Percentiles rank a stretch among this genome's conserved stretches.
These are phyloP conservation scores for Gymnoscopelus microlampas DNA, from an alignment of 2,797 vertebrate genomes.

Conservation along the genomic window DNA sequence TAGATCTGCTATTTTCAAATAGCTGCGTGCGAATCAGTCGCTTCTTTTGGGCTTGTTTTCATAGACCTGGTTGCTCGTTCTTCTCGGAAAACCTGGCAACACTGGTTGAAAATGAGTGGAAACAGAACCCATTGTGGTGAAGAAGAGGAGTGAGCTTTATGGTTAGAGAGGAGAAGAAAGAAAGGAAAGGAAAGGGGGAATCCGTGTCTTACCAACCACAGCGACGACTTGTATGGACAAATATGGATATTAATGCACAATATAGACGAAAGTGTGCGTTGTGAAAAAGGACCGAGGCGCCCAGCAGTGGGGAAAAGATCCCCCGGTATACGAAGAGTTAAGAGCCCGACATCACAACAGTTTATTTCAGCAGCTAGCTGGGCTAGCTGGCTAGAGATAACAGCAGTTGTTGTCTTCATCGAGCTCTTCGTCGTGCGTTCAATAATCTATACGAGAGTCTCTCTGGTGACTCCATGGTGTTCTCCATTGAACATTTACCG, in stretches of 20 bases:
- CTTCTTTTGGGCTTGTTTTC: too few species aligned
- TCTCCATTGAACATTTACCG: neutral
- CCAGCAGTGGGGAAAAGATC: constrained; percentile 41
- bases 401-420: constrained; percentile 65
- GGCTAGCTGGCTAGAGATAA: constrained; percentile 75
- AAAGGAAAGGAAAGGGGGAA: constrained; percentile 24
- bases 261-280: constrained; percentile 25
- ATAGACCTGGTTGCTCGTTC: too few species aligned
- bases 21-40: too few species aligned
- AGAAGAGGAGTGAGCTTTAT: constrained; percentile 66
- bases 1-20: too few species aligned
- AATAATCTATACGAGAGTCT: constrained; percentile 17
- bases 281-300: constrained; percentile 55
- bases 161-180: constrained; percentile 33
- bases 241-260: constrained; percentile 44
- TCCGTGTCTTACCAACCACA: neutral
- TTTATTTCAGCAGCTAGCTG: constrained; percentile 80
- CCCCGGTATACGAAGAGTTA: constrained; percentile 73
- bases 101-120: constrained; percentile 73
- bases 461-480: too few species aligned
- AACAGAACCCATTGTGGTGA: constrained; percentile 79
- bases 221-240: constrained; percentile 28
- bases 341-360: constrained; percentile 75
- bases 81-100: too few species aligned
- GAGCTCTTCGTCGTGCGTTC: constrained; percentile 49